Conservation (phyloP, 2,113 vertebrate genomes). For the Xiphophorus hellerii region DNA sequence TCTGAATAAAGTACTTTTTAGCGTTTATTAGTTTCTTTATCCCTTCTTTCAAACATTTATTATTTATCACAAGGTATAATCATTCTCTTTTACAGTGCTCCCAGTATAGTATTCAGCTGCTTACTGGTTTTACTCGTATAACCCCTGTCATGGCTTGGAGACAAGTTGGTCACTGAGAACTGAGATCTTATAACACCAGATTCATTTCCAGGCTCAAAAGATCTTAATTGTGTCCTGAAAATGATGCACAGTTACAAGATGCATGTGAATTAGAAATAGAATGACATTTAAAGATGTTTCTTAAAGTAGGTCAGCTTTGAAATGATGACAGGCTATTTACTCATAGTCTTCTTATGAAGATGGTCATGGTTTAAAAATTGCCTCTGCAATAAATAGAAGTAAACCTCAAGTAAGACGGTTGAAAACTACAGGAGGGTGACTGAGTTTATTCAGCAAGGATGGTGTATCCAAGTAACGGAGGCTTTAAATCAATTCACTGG, state of each 20-base stretch:
- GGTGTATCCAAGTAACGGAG: neutral
- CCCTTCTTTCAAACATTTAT: neutral
- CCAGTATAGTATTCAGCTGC: slow-evolving; percentile 28
- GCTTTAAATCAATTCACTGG: slow-evolving; percentile 1
- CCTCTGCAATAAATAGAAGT: slow-evolving; percentile 52
- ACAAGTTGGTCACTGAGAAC: slow-evolving; percentile 33
- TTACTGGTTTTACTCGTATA: slow-evolving; percentile 21
- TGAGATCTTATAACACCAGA: slow-evolving; percentile 37
- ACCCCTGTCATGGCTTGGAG: slow-evolving; percentile 8
- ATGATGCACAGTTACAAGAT: slow-evolving; percentile 44
- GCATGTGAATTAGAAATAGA: slow-evolving; percentile 62
- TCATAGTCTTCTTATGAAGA: slow-evolving; percentile 64
- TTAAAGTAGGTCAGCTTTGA: slow-evolving; percentile 48
- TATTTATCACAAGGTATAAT: neutral
- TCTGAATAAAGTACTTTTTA: slow-evolving; percentile 3
- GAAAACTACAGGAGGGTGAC: slow-evolving; percentile 24
- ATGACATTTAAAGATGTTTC: slow-evolving; percentile 54
- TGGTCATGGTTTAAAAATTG: slow-evolving; percentile 52
- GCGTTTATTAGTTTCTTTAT: neutral
- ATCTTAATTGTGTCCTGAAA: slow-evolving; percentile 56
- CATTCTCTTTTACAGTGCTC: neutral
- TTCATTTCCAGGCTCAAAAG: slow-evolving; percentile 49
- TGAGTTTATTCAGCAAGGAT: slow-evolving; percentile 3
- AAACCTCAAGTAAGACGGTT: slow-evolving; percentile 22
- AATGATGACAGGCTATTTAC: slow-evolving; percentile 63